Percentiles rank a stretch among this genome's conserved stretches.
Conservation (phyloP, 2,113 vertebrate genomes). For the Oxyruncus cristatus region DNA sequence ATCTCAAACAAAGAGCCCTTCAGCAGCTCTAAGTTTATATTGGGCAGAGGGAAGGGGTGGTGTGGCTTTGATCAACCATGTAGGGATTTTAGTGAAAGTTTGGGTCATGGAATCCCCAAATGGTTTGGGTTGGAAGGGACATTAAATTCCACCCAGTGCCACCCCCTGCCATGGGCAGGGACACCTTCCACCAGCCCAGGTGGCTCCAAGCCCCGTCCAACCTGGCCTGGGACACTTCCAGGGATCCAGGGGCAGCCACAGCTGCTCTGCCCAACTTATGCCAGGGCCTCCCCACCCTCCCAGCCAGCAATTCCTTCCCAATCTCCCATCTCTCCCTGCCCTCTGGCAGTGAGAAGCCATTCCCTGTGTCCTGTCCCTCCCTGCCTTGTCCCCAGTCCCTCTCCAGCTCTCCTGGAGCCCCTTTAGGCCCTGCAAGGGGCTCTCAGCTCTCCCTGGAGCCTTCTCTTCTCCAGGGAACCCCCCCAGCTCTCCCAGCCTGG, state of each 20-base stretch:
- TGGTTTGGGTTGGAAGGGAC: background rate
- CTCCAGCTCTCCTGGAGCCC: too few species aligned
- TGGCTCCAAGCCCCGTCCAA: background rate
- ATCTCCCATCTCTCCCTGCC: background rate
- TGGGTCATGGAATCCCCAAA: background rate
- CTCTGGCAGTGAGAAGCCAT: background rate
- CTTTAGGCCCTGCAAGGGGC: too few species aligned
- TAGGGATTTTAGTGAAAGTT: background rate
- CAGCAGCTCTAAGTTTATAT: background rate
- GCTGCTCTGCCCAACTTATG: background rate
- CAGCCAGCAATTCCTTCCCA: background rate
- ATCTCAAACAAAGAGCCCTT: background rate
- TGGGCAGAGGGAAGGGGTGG: background rate
- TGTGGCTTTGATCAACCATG: background rate
- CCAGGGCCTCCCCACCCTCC: background rate
- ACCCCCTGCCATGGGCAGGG: background rate
- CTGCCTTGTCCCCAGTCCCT: background rate
- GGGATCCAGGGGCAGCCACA: background rate
- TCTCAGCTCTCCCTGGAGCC: too few species aligned
- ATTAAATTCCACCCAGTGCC: background rate
- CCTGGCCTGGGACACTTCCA: background rate
- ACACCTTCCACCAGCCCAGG: background rate
- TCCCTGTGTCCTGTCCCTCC: background rate
- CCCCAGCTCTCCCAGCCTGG: too few species aligned
- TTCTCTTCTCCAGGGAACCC: too few species aligned